Evolutionary conservation across 2,888 invertebrate genomes (phyloP).

Genomic region (Strigamia transsilvanica): DNA sequence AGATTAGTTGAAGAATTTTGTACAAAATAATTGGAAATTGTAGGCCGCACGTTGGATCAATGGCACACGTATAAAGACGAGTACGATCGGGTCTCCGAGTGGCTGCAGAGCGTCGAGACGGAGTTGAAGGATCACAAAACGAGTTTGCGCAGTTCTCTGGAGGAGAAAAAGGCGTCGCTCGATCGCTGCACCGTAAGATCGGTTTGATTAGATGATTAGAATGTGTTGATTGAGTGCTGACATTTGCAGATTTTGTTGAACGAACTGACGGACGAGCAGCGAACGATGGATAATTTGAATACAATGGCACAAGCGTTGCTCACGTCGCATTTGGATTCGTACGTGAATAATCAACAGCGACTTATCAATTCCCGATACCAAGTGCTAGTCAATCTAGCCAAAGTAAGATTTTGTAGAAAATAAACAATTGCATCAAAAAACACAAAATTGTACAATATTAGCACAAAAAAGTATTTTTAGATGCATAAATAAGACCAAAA

Average conservation of each 20-base stretch:
- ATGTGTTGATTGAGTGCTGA: too few relatives aligned
- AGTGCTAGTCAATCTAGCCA: conserved; percentile 61
- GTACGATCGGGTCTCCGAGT: conserved; percentile 88
- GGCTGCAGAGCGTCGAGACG: conserved; percentile 91
- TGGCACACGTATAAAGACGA: conserved; percentile 94
- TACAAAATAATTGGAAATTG: not conserved
- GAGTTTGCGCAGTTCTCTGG: conserved; percentile 78
- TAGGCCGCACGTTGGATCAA: conserved; percentile 67
- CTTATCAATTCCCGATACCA: conserved; percentile 88
- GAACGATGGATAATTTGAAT: conserved; percentile 84
- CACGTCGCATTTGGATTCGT: conserved; percentile 84
- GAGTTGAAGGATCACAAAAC: conserved; percentile 89
- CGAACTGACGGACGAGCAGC: conserved; percentile 72
- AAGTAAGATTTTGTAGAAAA: conserved; percentile 55
- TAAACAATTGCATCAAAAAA: not conserved
- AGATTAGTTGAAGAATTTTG: not conserved
- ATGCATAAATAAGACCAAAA: too few relatives aligned
- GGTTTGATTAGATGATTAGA: not conserved
- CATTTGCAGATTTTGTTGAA: conserved; percentile 48
- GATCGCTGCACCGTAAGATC: conserved; percentile 59
- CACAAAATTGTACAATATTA: too few relatives aligned
- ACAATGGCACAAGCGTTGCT: conserved; percentile 75
- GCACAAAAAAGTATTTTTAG: not conserved
- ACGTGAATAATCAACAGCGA: conserved; percentile 85
- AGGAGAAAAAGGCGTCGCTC: conserved; percentile 86